Base-by-base conservation (phyloP, 2,113 vertebrate species). In the Halichoeres trimaculatus region DNA sequence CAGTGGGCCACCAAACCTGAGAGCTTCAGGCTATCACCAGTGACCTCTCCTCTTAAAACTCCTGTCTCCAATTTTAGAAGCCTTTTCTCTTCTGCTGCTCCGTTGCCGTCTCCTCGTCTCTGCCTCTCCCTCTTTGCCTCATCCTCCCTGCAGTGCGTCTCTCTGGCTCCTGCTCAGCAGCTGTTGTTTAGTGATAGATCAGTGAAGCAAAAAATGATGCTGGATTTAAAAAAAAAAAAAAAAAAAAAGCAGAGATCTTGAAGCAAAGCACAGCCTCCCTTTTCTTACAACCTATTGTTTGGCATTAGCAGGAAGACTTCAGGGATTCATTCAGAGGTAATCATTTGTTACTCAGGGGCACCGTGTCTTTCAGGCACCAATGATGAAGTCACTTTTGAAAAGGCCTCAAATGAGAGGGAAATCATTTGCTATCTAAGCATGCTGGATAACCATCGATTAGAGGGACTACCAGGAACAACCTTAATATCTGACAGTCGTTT, bases 141-240 rank as follows among this genome's bases (percentile, higher is more conserved):
- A 67, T 82, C 65, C 80, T 93, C 94, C 90, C 88, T 81, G 78
- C 74, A 90, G 89, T 70, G 85, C 66, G 41, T 69, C 60, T 78
- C 57, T 43, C 81, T 90, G 86, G 88, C 92, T 93, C 88, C 86
- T 90, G 86, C 91, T 90, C 88, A 92, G 94, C 94, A 95, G 93
- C 94, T 96, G 95, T 92, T 96, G 92, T 95, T 96, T 94, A 94
- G 94, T 94, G 95, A 95, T 94, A 96, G 93, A 96, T 95, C 95
- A 97, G 93, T 95, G 95, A 96, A 97, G 94, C 95, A 95, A 95
- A 95, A 96, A 96, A 96, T 95, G 95, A 96, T 93, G 92, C 94
- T 24, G 63, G 70, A 74, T 90, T 93, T 93, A 74, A 75, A 85
- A 95, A 94, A 64, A 95, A 95, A 95, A 91, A 95, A 95, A 95